phyloP scores from a whole-genome alignment of 1,140 invertebrate species.

The Macrotrachela quadricornifera region DNA sequence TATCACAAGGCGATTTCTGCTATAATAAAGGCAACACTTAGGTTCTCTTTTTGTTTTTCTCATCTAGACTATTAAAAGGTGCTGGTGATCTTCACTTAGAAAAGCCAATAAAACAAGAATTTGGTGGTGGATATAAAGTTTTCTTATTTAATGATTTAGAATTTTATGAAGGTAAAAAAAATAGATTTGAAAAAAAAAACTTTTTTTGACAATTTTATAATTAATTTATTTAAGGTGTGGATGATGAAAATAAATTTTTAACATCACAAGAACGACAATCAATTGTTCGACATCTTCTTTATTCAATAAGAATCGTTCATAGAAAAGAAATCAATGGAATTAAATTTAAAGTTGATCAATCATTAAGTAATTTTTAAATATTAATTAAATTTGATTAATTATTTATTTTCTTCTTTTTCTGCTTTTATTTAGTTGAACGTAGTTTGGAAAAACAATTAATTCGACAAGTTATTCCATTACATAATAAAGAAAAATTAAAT shows the following conservation, averaged over 20 bases:
- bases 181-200: slow-evolving; percentile 39
- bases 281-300: slow-evolving; percentile 32
- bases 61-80: too few relatives aligned
- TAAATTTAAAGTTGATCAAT: slow-evolving; percentile 44
- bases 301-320: slow-evolving; percentile 48
- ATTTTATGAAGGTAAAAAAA: slow-evolving; percentile 52
- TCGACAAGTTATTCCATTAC: slow-evolving; percentile 67
- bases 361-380: slow-evolving; percentile 39
- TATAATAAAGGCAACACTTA: too few relatives aligned
- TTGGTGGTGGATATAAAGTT: slow-evolving; percentile 67
- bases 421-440: slow-evolving; percentile 34
- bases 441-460: slow-evolving; percentile 44
- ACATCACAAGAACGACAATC: slow-evolving; percentile 45
- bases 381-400: too few relatives aligned
- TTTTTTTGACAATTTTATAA: too few relatives aligned
- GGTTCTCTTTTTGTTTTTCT: too few relatives aligned
- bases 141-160: slow-evolving; percentile 63
- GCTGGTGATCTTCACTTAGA: slow-evolving; percentile 15
- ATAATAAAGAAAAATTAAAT: slow-evolving; percentile 52
- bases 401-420: too few relatives aligned
- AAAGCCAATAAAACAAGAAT: slow-evolving; percentile 54
- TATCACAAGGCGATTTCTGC: too few relatives aligned
- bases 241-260: slow-evolving; percentile 19
- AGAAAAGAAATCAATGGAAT: slow-evolving; percentile 46
- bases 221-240: too few relatives aligned